These are phyloP conservation scores for Meandrusa payeni DNA, from an alignment of 2,888 invertebrate genomes.

Conservation along the genomic window DNA sequence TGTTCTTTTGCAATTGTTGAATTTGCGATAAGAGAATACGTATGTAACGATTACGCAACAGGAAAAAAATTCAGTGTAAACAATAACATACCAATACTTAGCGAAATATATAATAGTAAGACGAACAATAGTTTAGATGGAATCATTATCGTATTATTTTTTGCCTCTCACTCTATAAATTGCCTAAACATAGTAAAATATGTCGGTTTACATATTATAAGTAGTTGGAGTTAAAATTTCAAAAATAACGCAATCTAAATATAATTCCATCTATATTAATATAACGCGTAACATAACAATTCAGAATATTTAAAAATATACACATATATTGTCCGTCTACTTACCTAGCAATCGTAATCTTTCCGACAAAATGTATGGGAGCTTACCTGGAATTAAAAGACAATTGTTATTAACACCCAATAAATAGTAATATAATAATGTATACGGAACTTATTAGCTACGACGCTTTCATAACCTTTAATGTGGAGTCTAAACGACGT, in stretches of 20 bases:
- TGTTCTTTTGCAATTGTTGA: constrained; percentile 20
- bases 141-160: no score
- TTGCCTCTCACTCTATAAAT: no score
- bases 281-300: no score
- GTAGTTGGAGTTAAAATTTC: no score
- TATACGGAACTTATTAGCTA: constrained; percentile 37
- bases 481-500: constrained; percentile 34
- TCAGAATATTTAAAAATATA: no score
- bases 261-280: no score
- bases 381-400: constrained; percentile 40
- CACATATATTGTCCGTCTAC: background rate
- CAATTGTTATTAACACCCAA: constrained; percentile 30
- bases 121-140: no score
- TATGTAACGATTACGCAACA: constrained; percentile 2
- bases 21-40: constrained; percentile 11
- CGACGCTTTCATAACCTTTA: constrained; percentile 39
- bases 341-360: constrained; percentile 12
- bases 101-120: no score
- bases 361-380: background rate
- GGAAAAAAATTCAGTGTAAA: background rate
- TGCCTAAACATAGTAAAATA: no score
- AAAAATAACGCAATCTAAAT: no score
- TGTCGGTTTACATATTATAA: no score
- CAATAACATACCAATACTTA: no score
- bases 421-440: constrained; percentile 14